These are phyloP conservation scores for Anomalospiza imberbis DNA, from an alignment of 2,797 vertebrate species.

Conservation along the genomic window DNA sequence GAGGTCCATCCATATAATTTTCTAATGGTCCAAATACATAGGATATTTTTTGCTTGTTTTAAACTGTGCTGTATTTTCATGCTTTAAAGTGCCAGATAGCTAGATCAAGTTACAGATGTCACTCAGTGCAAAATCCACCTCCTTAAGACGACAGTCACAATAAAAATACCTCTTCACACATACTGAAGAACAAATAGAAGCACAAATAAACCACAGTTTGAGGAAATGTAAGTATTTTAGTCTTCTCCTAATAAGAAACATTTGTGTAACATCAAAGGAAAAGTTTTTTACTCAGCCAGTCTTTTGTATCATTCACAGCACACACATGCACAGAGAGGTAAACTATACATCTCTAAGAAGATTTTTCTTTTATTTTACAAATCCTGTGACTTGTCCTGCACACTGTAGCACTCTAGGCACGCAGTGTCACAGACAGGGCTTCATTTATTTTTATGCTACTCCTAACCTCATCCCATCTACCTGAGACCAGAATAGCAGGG, in stretches of 20 bases:
- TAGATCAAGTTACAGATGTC: neutral
- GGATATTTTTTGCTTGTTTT: neutral
- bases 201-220: neutral
- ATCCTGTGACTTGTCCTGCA: neutral
- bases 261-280: neutral
- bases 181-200: neutral
- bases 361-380: neutral
- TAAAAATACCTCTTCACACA: neutral
- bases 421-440: rapidly evolving
- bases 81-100: neutral
- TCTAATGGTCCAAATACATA: neutral
- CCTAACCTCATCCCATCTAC: neutral
- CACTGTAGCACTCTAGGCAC: neutral
- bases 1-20: neutral
- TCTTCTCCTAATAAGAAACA: neutral
- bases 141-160: neutral
- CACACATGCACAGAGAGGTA: neutral
- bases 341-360: neutral
- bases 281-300: neutral
- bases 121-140: neutral
- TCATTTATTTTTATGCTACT: neutral
- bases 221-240: neutral
- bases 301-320: neutral
- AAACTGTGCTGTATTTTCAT: neutral
- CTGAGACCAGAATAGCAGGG: neutral